These are phyloP conservation scores for Synanthedon tipuliformis DNA, from an alignment of 2,888 invertebrate species.

Conservation along the genomic window DNA sequence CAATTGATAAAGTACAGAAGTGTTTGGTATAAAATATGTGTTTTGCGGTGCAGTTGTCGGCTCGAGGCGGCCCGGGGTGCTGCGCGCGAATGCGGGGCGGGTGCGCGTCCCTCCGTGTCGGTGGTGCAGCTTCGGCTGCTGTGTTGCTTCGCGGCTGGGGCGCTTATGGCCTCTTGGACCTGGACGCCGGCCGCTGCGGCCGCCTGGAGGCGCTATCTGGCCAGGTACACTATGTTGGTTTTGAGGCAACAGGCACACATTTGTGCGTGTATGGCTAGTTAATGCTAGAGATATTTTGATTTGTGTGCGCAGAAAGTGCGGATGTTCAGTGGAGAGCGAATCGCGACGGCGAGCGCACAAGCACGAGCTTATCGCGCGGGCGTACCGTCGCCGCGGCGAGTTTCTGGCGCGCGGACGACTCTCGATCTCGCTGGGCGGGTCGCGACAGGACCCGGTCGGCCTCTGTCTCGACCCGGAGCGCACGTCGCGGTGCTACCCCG, in stretches of 20 bases:
- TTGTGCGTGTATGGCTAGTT: background rate
- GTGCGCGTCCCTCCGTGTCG: slow-evolving; percentile 82
- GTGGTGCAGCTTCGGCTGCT: slow-evolving; percentile 85
- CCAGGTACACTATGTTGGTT: slow-evolving; percentile 68
- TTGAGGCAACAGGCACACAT: background rate
- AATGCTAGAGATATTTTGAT: background rate
- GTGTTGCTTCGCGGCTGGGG: slow-evolving; percentile 85
- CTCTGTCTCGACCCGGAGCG: slow-evolving; percentile 53
- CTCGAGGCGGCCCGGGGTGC: slow-evolving; percentile 29
- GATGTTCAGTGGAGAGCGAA: slow-evolving; percentile 75
- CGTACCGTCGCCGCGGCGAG: slow-evolving; percentile 88
- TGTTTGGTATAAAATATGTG: background rate
- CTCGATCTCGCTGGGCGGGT: slow-evolving; percentile 88
- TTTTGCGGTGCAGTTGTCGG: slow-evolving; percentile 31
- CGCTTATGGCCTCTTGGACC: slow-evolving; percentile 93
- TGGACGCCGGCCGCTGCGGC: slow-evolving; percentile 89
- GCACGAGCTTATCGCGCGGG: slow-evolving; percentile 91
- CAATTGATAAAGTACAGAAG: too few species aligned
- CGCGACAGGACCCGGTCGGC: slow-evolving; percentile 91
- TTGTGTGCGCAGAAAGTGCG: slow-evolving; percentile 72
- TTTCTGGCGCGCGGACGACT: slow-evolving; percentile 86
- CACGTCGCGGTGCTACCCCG: slow-evolving; percentile 50
- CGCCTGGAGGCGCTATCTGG: slow-evolving; percentile 87
- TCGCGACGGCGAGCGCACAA: slow-evolving; percentile 75
- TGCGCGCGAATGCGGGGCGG: slow-evolving; percentile 70